Evolutionary conservation across 2,113 vertebrate species (phyloP).

Genomic region (Embiotoca jacksoni): DNA sequence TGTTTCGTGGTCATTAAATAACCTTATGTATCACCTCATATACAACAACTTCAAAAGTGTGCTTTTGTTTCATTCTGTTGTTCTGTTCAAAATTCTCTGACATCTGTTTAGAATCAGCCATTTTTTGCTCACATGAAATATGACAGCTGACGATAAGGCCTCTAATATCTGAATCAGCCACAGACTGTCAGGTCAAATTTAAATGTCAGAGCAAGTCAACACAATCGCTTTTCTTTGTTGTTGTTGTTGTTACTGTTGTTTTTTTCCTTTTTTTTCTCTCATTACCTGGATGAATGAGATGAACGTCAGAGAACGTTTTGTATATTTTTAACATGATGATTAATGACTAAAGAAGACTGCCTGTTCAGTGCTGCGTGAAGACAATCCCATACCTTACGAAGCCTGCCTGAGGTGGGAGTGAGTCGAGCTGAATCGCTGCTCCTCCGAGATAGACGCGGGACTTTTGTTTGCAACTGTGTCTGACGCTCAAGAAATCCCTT

Average conservation of each 20-base stretch:
- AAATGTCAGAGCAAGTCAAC: not conserved
- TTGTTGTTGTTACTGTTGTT: not conserved
- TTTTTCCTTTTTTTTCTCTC: not conserved
- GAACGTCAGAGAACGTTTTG: not conserved
- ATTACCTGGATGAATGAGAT: not conserved
- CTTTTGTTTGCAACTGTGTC: slow-evolving; percentile 79
- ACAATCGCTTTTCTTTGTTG: not conserved
- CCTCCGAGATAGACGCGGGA: slow-evolving; percentile 83
- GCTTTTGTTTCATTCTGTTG: not conserved
- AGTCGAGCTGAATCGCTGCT: slow-evolving; percentile 73
- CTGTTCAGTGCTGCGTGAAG: not conserved
- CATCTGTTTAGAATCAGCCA: not conserved
- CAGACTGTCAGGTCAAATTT: not conserved
- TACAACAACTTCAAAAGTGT: not conserved
- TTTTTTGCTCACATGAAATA: not conserved
- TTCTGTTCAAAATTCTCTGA: not conserved
- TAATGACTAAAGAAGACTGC: not conserved
- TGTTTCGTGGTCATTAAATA: too few species aligned
- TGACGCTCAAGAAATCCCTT: slow-evolving; percentile 87
- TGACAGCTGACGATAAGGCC: not conserved
- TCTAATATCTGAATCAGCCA: not conserved
- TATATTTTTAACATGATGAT: not conserved
- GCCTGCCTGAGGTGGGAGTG: slow-evolving; percentile 78
- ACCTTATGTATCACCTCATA: not conserved
- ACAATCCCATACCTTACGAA: slow-evolving; percentile 82